Percentiles rank a stretch among this genome's conserved stretches.
These are phyloP conservation scores for Alexandromys fortis DNA, from an alignment of 2,113 vertebrate genomes.

Conservation along the genomic window DNA sequence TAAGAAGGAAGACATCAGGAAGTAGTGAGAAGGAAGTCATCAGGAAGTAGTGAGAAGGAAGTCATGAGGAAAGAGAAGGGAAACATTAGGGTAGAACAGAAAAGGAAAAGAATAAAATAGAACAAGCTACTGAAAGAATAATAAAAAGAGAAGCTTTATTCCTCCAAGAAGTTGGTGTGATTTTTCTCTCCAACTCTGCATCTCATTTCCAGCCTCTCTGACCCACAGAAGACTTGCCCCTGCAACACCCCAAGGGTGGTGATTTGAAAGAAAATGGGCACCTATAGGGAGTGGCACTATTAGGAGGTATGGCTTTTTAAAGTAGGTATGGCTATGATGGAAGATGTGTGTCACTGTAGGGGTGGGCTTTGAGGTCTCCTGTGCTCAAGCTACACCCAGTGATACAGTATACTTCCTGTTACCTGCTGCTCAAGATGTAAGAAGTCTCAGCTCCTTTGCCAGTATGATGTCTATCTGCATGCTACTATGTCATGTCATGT, in stretches of 20 bases:
- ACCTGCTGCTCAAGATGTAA: not conserved
- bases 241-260: not conserved
- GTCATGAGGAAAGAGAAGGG: not conserved
- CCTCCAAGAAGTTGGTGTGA: not conserved
- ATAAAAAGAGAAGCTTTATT: not conserved
- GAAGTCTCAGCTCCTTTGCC: not conserved
- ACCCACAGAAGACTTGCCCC: not conserved
- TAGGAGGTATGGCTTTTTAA: not conserved
- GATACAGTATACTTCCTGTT: not conserved
- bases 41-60: no score
- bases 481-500: not conserved
- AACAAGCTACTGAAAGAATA: not conserved
- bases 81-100: not conserved
- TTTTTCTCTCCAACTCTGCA: not conserved
- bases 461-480: not conserved
- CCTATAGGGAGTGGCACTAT: not conserved
- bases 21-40: no score
- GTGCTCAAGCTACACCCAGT: not conserved
- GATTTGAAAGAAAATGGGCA: not conserved
- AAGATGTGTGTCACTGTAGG: not conserved
- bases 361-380: not conserved
- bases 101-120: not conserved
- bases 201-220: not conserved
- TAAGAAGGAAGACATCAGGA: no score
- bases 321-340: not conserved